Conservation (phyloP, 2,888 invertebrate genomes). For the Microchrysa polita region DNA sequence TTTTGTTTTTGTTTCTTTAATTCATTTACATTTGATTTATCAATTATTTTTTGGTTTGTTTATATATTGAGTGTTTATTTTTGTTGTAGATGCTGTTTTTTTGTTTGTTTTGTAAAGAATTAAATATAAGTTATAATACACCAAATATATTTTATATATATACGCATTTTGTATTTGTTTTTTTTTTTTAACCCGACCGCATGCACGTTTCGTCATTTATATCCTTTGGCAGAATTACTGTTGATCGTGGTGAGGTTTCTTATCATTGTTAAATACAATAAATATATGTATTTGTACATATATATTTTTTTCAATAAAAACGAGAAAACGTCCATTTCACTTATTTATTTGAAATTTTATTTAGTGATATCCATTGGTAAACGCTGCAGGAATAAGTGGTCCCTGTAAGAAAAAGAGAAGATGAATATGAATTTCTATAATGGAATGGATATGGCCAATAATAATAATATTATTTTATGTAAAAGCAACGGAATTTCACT, state of each 20-base stretch:
- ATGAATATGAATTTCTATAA: not conserved
- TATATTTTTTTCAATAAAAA: slow-evolving; percentile 14
- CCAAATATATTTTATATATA: not conserved
- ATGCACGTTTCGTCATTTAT: not conserved
- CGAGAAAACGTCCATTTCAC: slow-evolving; percentile 3
- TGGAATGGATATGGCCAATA: too few species aligned
- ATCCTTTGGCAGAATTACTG: slow-evolving; percentile 14
- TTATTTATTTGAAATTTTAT: slow-evolving; percentile 62
- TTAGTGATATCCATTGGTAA: slow-evolving; percentile 99
- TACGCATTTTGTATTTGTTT: too few species aligned
- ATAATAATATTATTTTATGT: too few species aligned
- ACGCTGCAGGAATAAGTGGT: slow-evolving; percentile 97
- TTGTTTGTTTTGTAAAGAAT: not conserved
- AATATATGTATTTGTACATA: not conserved
- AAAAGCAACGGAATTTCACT: too few species aligned
- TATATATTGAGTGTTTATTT: not conserved
- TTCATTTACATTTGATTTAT: slow-evolving; percentile 11
- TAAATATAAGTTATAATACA: slow-evolving; percentile 19
- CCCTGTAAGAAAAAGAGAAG: slow-evolving; percentile 71
- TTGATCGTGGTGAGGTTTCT: slow-evolving; percentile 25
- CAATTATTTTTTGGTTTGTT: not conserved
- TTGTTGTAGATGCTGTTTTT: not conserved
- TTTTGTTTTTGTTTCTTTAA: not conserved
- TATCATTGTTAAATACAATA: not conserved
- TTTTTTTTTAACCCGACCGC: slow-evolving; percentile 18